phyloP scores from a whole-genome alignment of 2,113 vertebrate genomes.

The Pimephales promelas region DNA sequence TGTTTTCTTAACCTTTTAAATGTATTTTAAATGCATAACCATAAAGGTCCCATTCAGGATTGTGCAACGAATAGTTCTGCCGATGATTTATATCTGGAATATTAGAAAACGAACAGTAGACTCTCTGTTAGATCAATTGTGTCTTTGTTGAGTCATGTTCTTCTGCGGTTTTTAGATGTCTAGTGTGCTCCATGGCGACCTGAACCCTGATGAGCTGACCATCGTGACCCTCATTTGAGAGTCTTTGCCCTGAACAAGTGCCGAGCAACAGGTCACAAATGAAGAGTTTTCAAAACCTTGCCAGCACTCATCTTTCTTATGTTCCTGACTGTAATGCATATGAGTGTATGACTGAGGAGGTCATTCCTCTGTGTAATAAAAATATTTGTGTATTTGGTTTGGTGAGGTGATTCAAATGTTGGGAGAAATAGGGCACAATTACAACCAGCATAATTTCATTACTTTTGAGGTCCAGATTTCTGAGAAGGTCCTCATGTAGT shows the following conservation, averaged over 20 bases:
- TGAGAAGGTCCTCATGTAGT: neutral
- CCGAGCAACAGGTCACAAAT: neutral
- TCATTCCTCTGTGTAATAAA: neutral
- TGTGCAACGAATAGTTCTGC: neutral
- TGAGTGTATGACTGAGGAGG: neutral
- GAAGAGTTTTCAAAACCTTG: neutral
- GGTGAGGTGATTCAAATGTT: neutral
- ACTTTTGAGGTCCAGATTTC: neutral
- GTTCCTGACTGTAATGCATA: neutral
- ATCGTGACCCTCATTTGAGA: conserved; percentile 50
- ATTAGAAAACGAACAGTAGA: neutral
- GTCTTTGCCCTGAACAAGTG: conserved; percentile 2
- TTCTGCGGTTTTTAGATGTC: conserved; percentile 53
- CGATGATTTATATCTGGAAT: neutral
- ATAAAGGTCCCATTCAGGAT: neutral
- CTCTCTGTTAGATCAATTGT: conserved; percentile 59
- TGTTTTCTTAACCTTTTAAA: neutral
- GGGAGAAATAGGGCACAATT: neutral
- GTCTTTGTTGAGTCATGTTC: conserved; percentile 38
- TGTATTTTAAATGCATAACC: neutral
- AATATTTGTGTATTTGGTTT: neutral
- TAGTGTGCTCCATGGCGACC: conserved; percentile 52
- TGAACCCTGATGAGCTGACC: conserved; percentile 56
- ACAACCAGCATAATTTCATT: neutral
- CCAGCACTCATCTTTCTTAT: neutral